These are phyloP conservation scores for Crioceris asparagi DNA, from an alignment of 2,888 invertebrate species.

Conservation along the genomic window DNA sequence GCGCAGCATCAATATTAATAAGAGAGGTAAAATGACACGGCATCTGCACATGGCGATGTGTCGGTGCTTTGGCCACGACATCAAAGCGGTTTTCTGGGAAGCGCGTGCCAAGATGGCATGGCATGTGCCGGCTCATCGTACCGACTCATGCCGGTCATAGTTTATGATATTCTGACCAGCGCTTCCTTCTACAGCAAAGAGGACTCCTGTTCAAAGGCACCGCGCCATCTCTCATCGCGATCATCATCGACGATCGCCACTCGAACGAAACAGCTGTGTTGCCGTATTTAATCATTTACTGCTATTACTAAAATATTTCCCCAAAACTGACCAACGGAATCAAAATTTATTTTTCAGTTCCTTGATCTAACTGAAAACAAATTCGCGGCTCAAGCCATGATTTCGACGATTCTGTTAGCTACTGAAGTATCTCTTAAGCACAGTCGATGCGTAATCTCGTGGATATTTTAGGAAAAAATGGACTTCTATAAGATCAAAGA, in stretches of 20 bases:
- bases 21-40: constrained; percentile 9
- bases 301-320: no score
- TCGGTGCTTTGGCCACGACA: constrained; percentile 22
- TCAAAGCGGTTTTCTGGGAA: constrained; percentile 29
- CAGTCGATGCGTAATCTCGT: no score
- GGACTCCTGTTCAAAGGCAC: constrained; percentile 22
- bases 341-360: no score
- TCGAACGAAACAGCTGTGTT: not conserved
- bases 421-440: no score
- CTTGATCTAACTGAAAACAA: no score
- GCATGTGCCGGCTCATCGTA: constrained; percentile 26
- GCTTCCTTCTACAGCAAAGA: constrained; percentile 25
- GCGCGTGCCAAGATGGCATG: constrained; percentile 32
- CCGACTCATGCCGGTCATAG: constrained; percentile 26
- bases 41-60: constrained; percentile 17
- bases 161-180: constrained; percentile 32
- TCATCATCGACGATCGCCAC: not conserved
- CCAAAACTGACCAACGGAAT: no score
- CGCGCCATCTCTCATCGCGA: constrained; percentile 16
- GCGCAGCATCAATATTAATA: constrained; percentile 15
- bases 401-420: no score
- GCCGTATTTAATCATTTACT: no score
- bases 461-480: no score
- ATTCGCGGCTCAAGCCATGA: no score
- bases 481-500: no score